Conservation (phyloP, 2,113 vertebrate species). For the Murina feae region DNA sequence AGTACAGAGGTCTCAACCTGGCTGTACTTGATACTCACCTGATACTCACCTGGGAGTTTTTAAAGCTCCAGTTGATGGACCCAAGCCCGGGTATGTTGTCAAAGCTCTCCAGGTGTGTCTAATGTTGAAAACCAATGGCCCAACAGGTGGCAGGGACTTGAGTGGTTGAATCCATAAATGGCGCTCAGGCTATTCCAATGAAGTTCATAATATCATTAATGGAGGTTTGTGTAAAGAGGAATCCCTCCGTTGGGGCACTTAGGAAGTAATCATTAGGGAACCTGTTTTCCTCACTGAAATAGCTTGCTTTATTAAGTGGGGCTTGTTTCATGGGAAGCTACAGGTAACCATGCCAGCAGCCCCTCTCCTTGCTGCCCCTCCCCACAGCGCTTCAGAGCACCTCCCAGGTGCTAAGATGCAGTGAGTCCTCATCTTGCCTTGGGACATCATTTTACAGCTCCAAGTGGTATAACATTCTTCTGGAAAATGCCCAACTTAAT, state of each 20-base stretch:
- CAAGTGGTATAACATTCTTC: not conserved
- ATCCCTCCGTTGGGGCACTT: not conserved
- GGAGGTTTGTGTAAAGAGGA: not conserved
- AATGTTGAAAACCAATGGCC: not conserved
- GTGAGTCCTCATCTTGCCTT: not conserved
- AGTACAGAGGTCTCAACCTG: too few relatives aligned
- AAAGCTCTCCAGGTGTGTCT: not conserved
- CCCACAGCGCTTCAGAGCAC: too few relatives aligned
- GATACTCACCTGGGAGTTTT: not conserved
- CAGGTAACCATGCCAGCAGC: not conserved
- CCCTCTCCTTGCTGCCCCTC: not conserved
- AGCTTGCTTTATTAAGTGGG: not conserved
- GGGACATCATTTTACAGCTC: constrained; percentile 21
- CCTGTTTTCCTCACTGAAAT: not conserved
- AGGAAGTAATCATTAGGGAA: not conserved
- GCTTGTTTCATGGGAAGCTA: not conserved
- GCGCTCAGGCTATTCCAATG: not conserved
- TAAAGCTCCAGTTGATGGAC: not conserved
- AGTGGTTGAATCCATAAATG: not conserved
- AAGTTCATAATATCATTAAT: not conserved
- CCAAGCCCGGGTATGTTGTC: not conserved
- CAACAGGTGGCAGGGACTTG: not conserved
- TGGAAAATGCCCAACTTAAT: constrained; percentile 2
- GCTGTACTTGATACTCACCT: not conserved
- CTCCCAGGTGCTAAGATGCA: not conserved